phyloP scores from a whole-genome alignment of 2,113 vertebrate species.

The Ceyx cyanopectus region DNA sequence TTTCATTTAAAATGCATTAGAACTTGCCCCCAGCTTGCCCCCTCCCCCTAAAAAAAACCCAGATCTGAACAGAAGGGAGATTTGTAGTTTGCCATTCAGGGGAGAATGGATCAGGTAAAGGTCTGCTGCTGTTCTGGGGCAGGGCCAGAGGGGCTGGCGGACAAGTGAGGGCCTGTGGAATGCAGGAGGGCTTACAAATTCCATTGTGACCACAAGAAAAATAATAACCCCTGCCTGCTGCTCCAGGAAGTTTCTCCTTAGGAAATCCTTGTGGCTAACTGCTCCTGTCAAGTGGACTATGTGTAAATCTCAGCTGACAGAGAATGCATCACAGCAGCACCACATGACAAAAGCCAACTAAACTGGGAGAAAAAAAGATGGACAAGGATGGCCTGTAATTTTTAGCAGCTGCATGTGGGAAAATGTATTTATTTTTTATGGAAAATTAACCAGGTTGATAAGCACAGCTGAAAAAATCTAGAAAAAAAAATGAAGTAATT shows the following conservation, averaged over 20 bases:
- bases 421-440: neutral
- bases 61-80: neutral
- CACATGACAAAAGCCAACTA: neutral
- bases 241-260: slow-evolving; percentile 48
- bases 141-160: neutral
- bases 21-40: neutral
- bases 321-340: slow-evolving; percentile 49
- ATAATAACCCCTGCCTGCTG: neutral
- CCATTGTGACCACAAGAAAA: neutral
- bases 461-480: neutral
- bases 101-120: neutral
- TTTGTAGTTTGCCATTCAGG: neutral
- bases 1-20: slow-evolving; percentile 36
- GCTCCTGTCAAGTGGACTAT: slow-evolving; percentile 52
- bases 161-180: accelerated
- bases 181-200: neutral
- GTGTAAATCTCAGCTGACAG: slow-evolving; percentile 66
- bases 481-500: neutral
- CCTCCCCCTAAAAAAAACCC: neutral
- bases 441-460: neutral
- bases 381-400: neutral
- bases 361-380: slow-evolving; percentile 10
- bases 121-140: neutral
- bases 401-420: neutral
- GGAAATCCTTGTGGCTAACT: slow-evolving; percentile 61